phyloP scores from a whole-genome alignment of 2,888 invertebrate species.

The Clanis bilineata region DNA sequence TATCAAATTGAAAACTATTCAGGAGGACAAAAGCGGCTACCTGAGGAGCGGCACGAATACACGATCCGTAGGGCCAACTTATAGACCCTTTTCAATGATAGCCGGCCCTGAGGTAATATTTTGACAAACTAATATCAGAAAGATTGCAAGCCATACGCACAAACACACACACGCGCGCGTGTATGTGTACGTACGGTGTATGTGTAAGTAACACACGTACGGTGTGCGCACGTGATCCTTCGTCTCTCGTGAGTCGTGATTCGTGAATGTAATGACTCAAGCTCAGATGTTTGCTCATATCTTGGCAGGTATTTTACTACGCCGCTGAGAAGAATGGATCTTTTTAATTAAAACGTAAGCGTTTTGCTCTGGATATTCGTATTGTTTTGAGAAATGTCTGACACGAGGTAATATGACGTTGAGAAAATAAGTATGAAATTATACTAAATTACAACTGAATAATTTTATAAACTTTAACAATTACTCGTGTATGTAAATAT shows the following conservation, averaged over 20 bases:
- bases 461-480: no score
- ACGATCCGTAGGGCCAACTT: constrained; percentile 21
- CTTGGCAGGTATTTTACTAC: background rate
- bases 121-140: constrained; percentile 34
- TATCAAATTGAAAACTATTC: constrained; percentile 21
- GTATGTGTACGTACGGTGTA: background rate
- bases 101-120: constrained; percentile 22
- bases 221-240: background rate
- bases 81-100: constrained; percentile 29
- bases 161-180: background rate
- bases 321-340: background rate
- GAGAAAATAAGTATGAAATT: no score
- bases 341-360: background rate
- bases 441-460: no score
- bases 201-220: background rate
- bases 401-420: no score
- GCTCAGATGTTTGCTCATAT: constrained; percentile 3
- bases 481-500: no score
- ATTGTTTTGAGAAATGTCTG: background rate
- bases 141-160: constrained; percentile 12
- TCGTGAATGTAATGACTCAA: background rate
- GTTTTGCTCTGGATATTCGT: background rate
- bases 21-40: constrained; percentile 14
- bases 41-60: constrained; percentile 7
- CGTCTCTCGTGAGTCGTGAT: background rate